Base-by-base conservation (phyloP, 1,140 invertebrate species). In the Anoplolepis gracilipes region DNA sequence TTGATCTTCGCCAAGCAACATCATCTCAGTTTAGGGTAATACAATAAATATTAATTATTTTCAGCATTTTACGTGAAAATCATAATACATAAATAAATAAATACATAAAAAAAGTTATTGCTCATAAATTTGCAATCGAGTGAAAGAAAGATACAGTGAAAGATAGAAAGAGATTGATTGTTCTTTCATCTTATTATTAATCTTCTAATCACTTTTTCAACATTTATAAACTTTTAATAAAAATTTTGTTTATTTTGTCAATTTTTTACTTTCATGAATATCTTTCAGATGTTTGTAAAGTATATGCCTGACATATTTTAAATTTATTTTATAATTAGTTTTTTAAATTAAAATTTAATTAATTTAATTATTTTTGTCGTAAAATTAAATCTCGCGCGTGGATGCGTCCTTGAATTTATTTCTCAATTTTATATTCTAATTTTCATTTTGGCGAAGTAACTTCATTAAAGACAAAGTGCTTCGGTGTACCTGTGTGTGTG, bases 11-110 rank as follows among this genome's bases (percentile, higher is more conserved):
- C 49, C 11, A 33, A 19, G 42, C n/a, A 65, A 39, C 30, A 13
- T 39, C 22, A 16, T 70, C 19, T n/a, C 19, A 8, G 7, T n/a
- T n/a, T n/a, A 16, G 4, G 16, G 42, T 33, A 70, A 70, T 81
- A 39, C 6, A 46, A 46, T 46, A 46, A 46, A 46, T 70, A 39
- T 69, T 69, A 81, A 81, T 81, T 70, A 57, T 70, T 81, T 33
- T 42, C 28, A 69, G 10, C 65, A 10, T 22, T 69, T 30, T 42
- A 46, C n/a, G 8, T 16, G 3, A 11, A 61, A 46, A 76, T 30
- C 19, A 62, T n/a, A 5, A 1, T 28, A n/a, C 11, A 11, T 28
- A 25, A n/a, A 19, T 46, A 22, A 19, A 42, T 55, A 39, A 42
- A 64, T 25, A 8, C 25, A 39, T 25, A 16, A 28, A n/a, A 53